Percentiles rank a stretch among this genome's conserved stretches.
Evolutionary conservation across 2,888 invertebrate genomes (phyloP).

Genomic region (Andrena chrysosceles): DNA sequence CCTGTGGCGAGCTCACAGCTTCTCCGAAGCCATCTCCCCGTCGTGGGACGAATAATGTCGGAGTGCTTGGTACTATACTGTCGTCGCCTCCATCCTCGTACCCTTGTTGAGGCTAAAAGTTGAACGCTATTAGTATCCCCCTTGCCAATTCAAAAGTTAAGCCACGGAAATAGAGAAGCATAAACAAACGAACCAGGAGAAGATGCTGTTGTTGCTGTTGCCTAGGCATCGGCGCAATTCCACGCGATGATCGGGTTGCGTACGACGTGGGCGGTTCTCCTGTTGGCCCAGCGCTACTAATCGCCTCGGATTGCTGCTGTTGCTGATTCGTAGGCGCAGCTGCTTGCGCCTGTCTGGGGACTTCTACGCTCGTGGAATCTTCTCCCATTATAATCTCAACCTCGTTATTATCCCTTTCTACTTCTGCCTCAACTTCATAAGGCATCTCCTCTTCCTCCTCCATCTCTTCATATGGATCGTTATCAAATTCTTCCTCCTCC

Average conservation of each 20-base stretch:
- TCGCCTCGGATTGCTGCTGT: conserved; percentile 88
- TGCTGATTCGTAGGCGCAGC: conserved; percentile 86
- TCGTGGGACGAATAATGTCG: conserved; percentile 93
- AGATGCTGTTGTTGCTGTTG: conserved; percentile 86
- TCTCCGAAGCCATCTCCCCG: conserved; percentile 95
- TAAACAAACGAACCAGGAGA: conserved; percentile 80
- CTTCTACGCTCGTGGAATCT: conserved; percentile 86
- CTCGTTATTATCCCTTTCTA: conserved; percentile 88
- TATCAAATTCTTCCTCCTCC: conserved; percentile 86
- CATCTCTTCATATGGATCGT: conserved; percentile 85
- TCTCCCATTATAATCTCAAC: conserved; percentile 88
- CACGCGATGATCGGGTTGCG: conserved; percentile 82
- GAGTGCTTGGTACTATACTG: conserved; percentile 95
- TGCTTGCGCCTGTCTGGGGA: conserved; percentile 87
- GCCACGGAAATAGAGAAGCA: too few relatives aligned
- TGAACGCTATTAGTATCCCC: not conserved
- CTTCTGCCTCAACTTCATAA: conserved; percentile 83
- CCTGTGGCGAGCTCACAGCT: conserved; percentile 95
- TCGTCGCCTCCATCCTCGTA: conserved; percentile 90
- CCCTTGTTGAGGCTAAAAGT: conserved; percentile 85
- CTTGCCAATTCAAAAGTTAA: too few relatives aligned
- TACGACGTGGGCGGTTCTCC: conserved; percentile 82
- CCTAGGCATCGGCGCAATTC: conserved; percentile 86
- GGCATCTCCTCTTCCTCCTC: conserved; percentile 83
- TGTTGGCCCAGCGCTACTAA: conserved; percentile 88